Evolutionary conservation across 1,140 invertebrate genomes (phyloP).

Genomic region (Cryptotermes secundus): DNA sequence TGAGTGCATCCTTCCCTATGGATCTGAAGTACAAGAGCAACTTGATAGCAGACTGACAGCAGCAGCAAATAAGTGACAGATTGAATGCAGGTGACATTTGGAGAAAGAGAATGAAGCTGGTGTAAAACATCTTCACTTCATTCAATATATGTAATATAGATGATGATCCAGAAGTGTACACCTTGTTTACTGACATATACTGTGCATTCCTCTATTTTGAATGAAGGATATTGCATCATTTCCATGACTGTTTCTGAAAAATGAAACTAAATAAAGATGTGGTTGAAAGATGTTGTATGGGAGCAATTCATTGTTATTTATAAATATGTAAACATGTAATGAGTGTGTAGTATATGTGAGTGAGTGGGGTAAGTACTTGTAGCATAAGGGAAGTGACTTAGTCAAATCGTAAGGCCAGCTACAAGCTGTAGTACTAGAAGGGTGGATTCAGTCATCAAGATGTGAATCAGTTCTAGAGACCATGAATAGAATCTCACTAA

Average conservation of each 20-base stretch:
- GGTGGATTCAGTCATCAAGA: no score
- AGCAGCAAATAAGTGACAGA: not conserved
- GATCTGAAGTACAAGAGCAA: not conserved
- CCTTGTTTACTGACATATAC: not conserved
- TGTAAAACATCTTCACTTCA: not conserved
- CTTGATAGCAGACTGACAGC: not conserved
- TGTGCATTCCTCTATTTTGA: not conserved
- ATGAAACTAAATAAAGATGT: not conserved
- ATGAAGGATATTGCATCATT: not conserved
- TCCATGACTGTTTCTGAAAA: not conserved
- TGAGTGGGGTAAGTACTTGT: not conserved
- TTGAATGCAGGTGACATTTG: not conserved
- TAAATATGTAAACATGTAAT: not conserved
- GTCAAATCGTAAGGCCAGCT: not conserved
- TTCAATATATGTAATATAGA: not conserved
- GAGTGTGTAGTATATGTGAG: conserved; percentile 6
- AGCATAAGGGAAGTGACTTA: not conserved
- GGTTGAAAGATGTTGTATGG: not conserved
- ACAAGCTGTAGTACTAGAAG: not conserved
- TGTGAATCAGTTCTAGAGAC: not conserved
- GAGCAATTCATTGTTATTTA: not conserved
- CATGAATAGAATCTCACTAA: not conserved
- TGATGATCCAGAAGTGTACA: not conserved
- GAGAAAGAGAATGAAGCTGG: not conserved
- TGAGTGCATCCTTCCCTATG: not conserved